Conservation (phyloP, 2,113 vertebrate species). For the Steatornis caripensis region DNA sequence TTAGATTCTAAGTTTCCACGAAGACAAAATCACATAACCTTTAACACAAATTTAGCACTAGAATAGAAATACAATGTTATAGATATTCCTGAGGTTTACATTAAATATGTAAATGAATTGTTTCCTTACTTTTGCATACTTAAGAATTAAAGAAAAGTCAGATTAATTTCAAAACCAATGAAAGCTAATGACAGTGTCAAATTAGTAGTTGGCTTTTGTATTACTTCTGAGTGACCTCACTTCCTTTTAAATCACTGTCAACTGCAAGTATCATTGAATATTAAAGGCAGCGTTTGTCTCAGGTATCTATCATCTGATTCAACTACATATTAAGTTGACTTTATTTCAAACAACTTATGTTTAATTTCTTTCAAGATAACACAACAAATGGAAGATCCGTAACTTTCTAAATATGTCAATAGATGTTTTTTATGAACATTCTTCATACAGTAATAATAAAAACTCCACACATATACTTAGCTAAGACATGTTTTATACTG, state of each 20-base stretch:
- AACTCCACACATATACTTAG: rapidly evolving
- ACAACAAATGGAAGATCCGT: not conserved
- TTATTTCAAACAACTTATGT: not conserved
- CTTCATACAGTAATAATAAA: not conserved
- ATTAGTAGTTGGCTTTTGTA: not conserved
- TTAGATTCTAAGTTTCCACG: not conserved
- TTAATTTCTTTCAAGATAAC: not conserved
- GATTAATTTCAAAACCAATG: not conserved
- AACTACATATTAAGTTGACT: not conserved
- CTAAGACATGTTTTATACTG: not conserved
- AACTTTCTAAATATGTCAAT: not conserved
- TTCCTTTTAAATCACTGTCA: not conserved
- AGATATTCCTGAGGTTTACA: not conserved
- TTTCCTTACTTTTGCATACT: not conserved
- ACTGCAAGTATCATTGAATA: not conserved
- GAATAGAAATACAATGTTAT: not conserved
- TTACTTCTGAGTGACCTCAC: not conserved
- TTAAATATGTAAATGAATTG: not conserved
- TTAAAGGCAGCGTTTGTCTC: not conserved
- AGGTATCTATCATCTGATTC: not conserved
- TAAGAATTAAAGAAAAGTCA: not conserved
- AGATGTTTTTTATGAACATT: not conserved
- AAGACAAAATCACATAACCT: not conserved
- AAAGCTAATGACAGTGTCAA: not conserved
- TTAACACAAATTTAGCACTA: not conserved